phyloP scores from a whole-genome alignment of 2,113 vertebrate species.

The Trichechus manatus region DNA sequence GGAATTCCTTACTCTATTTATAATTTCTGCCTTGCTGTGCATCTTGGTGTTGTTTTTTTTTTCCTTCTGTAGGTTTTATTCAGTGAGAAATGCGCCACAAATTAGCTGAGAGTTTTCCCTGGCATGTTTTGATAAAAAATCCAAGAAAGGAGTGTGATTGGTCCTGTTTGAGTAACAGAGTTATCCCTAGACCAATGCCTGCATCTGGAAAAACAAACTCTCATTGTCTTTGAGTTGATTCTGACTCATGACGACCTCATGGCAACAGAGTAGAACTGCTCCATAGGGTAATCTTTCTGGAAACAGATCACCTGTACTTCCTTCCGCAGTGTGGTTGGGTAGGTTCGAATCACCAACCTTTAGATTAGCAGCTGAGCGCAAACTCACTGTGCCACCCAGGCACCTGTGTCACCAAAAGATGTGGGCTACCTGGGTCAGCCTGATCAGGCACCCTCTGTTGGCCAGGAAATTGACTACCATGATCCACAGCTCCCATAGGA shows the following conservation, averaged over 20 bases:
- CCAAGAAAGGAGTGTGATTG: too few species aligned
- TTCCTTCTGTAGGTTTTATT: neutral
- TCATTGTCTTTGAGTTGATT: too few species aligned
- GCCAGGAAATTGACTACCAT: neutral
- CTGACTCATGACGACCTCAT: too few species aligned
- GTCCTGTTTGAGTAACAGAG: neutral
- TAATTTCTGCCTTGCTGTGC: neutral
- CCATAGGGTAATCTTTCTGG: too few species aligned
- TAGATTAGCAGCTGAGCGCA: too few species aligned
- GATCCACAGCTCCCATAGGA: neutral
- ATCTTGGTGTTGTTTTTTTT: neutral
- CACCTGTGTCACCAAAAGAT: too few species aligned
- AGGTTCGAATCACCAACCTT: too few species aligned
- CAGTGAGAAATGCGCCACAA: neutral
- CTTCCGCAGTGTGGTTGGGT: too few species aligned
- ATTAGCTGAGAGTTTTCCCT: neutral
- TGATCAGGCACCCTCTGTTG: neutral
- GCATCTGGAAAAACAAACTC: neutral
- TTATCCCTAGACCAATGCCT: neutral
- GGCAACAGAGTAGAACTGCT: too few species aligned
- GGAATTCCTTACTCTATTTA: neutral
- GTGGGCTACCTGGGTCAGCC: neutral
- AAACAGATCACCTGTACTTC: too few species aligned
- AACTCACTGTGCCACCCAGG: too few species aligned
- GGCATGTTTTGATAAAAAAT: too few species aligned